Evolutionary conservation across 2,113 vertebrate genomes (phyloP), one percentile per base, ranked within the genome.

Genomic region (Smithornis capensis): DNA sequence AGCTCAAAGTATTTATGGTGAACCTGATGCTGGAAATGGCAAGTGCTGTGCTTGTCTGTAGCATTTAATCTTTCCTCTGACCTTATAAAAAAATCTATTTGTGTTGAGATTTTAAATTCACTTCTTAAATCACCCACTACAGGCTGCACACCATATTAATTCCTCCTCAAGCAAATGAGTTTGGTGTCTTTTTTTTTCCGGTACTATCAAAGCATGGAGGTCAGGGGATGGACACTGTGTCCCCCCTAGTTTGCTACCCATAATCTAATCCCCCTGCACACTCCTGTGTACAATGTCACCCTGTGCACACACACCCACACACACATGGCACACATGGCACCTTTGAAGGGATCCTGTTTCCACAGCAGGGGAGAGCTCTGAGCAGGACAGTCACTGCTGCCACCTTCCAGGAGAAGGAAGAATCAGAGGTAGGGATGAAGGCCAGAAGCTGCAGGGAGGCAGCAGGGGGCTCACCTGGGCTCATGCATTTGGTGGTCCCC

Each of bases 91-190:
- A 90, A 79, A 90, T 57, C 83, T 96, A 80, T 95, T 96, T 97
- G 96, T 85, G 90, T 93, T 95, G 94, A 93, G 94, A 90, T 96
- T 96, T 80, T 94, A 96, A 97, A 96, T 90, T 86, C 95, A 83
- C 90, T 96, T 86, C 96, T 90, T 95, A 96, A 94, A 94, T 90
- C 87, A 95, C 68, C 70, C 50, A 31, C 89, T 69, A 53, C 91
- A 47, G 44, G 79, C 89, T 93, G 87, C 79, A 89, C 94, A 94
- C 89, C 1, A 0, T 93, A 89, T 95, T 94, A 92, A 95, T 94
- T 96, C 84, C 90, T 83, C 70, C 78, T 62, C 77, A 52, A 80
- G 74, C 74, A 87, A 84, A 90, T 76, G 76, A 88, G 83, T 44
- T 92, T 74, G 76, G 67, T 67, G 38, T 84, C 87, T 83, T 78